Evolutionary conservation across 2,888 invertebrate genomes (phyloP).

Genomic region (Pimpla rufipes): DNA sequence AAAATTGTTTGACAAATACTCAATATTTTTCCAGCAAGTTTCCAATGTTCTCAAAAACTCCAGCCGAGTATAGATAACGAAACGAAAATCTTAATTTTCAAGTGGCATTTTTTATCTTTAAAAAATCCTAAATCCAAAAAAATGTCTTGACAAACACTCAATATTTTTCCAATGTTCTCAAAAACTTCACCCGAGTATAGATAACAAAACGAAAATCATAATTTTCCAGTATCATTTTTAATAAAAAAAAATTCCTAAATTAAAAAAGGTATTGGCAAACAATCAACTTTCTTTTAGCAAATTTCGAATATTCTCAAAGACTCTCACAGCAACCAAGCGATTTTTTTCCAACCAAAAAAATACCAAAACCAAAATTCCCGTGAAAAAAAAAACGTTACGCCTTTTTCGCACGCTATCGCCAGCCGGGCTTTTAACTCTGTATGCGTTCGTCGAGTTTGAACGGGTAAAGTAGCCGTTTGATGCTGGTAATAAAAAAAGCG

Average conservation of each 20-base stretch:
- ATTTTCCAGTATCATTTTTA: too few relatives aligned
- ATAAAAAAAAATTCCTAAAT: too few relatives aligned
- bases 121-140: too few relatives aligned
- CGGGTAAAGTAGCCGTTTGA: constrained; percentile 58
- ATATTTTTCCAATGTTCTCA: too few relatives aligned
- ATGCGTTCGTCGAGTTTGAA: constrained; percentile 45
- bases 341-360: not conserved
- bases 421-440: constrained; percentile 24
- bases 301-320: too few relatives aligned
- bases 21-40: not conserved
- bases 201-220: too few relatives aligned
- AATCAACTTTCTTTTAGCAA: too few relatives aligned
- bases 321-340: not conserved
- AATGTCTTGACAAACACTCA: too few relatives aligned
- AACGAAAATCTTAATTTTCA: too few relatives aligned
- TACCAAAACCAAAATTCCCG: not conserved
- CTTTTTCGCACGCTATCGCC: not conserved
- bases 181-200: too few relatives aligned
- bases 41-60: not conserved
- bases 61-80: not conserved
- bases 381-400: not conserved
- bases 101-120: too few relatives aligned
- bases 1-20: not conserved
- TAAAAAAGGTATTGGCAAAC: too few relatives aligned
- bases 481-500: constrained; percentile 53